phyloP scores from a whole-genome alignment of 2,888 invertebrate genomes.

The Cistogaster globosa region DNA sequence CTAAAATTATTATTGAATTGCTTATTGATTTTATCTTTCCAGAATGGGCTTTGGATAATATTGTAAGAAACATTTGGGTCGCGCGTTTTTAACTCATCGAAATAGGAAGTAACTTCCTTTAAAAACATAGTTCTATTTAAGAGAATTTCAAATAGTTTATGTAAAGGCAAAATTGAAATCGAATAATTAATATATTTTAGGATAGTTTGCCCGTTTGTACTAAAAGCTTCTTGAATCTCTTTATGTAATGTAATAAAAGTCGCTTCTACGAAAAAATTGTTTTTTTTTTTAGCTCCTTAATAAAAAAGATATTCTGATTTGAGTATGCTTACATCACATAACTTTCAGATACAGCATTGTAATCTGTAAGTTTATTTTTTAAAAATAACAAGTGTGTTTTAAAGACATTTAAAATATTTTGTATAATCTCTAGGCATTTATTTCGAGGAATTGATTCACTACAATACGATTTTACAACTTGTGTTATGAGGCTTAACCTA shows the following conservation, averaged over 20 bases:
- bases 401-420: conserved; percentile 24
- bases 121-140: conserved; percentile 40
- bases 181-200: conserved; percentile 40
- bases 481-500: conserved; percentile 18
- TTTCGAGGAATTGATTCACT: conserved; percentile 48
- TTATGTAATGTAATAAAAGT: conserved; percentile 44
- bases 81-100: conserved; percentile 6
- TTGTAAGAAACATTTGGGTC: conserved; percentile 16
- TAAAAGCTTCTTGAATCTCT: conserved; percentile 39
- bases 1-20: neutral
- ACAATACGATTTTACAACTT: conserved; percentile 48
- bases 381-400: conserved; percentile 21
- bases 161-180: conserved; percentile 29
- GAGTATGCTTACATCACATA: conserved; percentile 27
- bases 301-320: conserved; percentile 47
- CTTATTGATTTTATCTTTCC: too few species aligned
- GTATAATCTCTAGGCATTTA: conserved; percentile 32
- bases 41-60: neutral
- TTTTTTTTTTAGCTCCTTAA: conserved; percentile 45
- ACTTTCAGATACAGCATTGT: conserved; percentile 1
- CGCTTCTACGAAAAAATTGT: conserved; percentile 38
- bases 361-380: conserved; percentile 17
- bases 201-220: conserved; percentile 16
- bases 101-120: conserved; percentile 26
- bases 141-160: conserved; percentile 29